These are phyloP conservation scores for Cuculus canorus DNA, from an alignment of 2,797 vertebrate species.

Conservation along the genomic window DNA sequence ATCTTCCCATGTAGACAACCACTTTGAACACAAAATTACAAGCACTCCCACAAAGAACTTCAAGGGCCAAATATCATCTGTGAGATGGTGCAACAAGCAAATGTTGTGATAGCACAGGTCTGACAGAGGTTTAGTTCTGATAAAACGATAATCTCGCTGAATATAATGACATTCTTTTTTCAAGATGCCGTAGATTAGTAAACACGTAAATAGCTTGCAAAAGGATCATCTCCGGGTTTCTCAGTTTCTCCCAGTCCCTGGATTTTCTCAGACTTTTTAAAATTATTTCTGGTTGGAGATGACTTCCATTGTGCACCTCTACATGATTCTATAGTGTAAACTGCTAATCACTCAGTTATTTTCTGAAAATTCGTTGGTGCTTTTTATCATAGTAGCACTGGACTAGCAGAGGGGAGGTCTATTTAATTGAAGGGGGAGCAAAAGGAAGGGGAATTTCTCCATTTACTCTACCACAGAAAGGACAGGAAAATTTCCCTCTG, in stretches of 20 bases:
- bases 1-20: background rate
- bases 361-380: background rate
- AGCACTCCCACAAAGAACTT: background rate
- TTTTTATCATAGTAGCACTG: background rate
- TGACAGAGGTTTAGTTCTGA: background rate
- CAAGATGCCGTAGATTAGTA: background rate
- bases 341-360: background rate
- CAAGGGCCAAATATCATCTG: background rate
- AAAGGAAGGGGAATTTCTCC: background rate
- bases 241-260: background rate
- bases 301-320: background rate
- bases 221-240: background rate
- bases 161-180: background rate
- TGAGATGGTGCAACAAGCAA: background rate
- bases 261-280: background rate
- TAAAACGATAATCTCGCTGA: background rate
- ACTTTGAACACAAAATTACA: background rate
- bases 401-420: background rate
- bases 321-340: background rate
- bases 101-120: fast-evolving
- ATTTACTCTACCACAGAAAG: background rate
- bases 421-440: background rate
- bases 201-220: background rate
- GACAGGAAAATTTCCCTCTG: background rate
- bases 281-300: background rate